These are phyloP conservation scores for Gryon sp. DNA, from an alignment of 1,140 invertebrate genomes.

Conservation along the genomic window DNA sequence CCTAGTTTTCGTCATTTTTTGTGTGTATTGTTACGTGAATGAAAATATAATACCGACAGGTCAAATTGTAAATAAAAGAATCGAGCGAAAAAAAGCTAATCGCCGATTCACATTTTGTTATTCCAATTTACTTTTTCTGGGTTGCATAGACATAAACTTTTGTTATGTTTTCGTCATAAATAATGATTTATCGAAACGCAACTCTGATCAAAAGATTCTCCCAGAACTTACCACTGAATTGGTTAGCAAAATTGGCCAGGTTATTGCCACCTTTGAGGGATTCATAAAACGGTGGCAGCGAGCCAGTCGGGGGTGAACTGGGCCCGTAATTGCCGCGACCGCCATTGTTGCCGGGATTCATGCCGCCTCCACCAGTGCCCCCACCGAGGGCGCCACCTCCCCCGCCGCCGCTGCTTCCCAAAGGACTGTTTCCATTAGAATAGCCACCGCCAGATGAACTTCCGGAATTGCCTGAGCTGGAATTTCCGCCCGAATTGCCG, in stretches of 20 bases:
- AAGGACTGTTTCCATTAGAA: conserved; percentile 78
- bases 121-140: conserved; percentile 18
- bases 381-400: conserved; percentile 81
- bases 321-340: conserved; percentile 90
- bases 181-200: background rate
- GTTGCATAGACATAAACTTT: background rate
- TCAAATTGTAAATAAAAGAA: conserved; percentile 6
- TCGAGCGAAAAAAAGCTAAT: background rate
- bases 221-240: conserved; percentile 74
- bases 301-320: conserved; percentile 89
- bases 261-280: conserved; percentile 86
- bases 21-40: background rate
- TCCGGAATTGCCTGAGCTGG: conserved; percentile 66
- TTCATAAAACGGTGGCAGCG: conserved; percentile 91
- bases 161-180: conserved; percentile 15
- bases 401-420: conserved; percentile 65
- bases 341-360: conserved; percentile 84
- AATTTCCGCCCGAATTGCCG: conserved; percentile 72
- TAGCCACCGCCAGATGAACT: conserved; percentile 73
- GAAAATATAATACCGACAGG: conserved; percentile 10
- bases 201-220: background rate
- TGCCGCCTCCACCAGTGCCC: conserved; percentile 84
- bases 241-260: conserved; percentile 81
- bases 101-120: conserved; percentile 41
- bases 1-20: conserved; percentile 17